A percentile compares a stretch with the other conserved stretches of the same genome.
These are phyloP conservation scores for Coregonus clupeaformis DNA, from an alignment of 2,113 vertebrate species.

Conservation along the genomic window DNA sequence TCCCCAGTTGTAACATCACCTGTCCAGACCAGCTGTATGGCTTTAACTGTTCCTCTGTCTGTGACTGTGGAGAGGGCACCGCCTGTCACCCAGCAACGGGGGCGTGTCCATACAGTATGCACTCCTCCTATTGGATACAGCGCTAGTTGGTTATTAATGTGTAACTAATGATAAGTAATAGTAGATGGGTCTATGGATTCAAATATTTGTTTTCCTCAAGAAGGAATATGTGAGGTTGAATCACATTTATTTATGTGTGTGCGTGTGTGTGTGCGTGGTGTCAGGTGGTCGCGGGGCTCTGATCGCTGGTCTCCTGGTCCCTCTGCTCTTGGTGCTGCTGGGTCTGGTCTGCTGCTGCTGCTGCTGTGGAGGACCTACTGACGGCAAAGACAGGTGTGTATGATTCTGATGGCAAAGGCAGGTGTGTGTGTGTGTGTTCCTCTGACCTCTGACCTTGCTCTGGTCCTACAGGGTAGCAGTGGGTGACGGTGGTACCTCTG, in stretches of 20 bases:
- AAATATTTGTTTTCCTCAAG: too few species aligned
- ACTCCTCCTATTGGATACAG: not conserved
- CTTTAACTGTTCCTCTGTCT: conserved; percentile 82
- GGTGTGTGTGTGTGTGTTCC: conserved; percentile 34
- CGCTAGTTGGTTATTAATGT: not conserved
- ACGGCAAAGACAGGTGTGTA: conserved; percentile 81
- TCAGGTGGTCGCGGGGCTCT: conserved; percentile 71
- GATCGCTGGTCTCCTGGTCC: conserved; percentile 74
- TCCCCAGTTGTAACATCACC: conserved; percentile 86
- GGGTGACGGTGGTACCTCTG: conserved; percentile 67
- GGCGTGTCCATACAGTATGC: conserved; percentile 81
- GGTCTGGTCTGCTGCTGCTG: conserved; percentile 80
- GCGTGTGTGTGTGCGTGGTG: conserved; percentile 21
- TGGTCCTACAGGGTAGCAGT: conserved; percentile 22
- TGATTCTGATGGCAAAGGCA: conserved; percentile 64
- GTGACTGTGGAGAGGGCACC: conserved; percentile 74
- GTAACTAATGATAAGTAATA: conserved; percentile 1
- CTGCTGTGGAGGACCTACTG: conserved; percentile 72
- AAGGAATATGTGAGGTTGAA: too few species aligned
- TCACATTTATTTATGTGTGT: conserved; percentile 14
- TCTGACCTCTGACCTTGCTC: not conserved
- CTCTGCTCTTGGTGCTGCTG: conserved; percentile 76
- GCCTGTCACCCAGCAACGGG: conserved; percentile 79
- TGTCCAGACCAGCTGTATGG: conserved; percentile 82
- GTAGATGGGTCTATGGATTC: too few species aligned